phyloP scores from a whole-genome alignment of 2,888 invertebrate species.

The Pegoplata infirma region DNA sequence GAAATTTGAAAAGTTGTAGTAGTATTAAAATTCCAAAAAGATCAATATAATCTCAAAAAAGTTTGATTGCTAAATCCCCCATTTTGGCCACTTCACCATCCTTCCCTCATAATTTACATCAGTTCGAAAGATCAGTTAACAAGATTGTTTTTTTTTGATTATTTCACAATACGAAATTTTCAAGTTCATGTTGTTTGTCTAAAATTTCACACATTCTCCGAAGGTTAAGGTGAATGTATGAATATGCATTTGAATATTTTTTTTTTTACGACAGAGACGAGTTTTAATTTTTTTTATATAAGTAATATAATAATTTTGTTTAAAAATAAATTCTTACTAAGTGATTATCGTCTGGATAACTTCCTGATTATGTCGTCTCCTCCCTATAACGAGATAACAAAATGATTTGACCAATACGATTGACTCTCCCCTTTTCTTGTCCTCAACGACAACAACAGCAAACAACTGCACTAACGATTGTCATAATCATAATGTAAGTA shows the following conservation, averaged over 20 bases:
- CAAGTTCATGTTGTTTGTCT: not conserved
- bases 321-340: constrained; percentile 42
- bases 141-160: no score
- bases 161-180: no score
- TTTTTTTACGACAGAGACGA: constrained; percentile 2
- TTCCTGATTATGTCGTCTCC: constrained; percentile 58
- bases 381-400: constrained; percentile 9
- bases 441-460: not conserved
- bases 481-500: not conserved
- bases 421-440: not conserved
- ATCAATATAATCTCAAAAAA: no score
- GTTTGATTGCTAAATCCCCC: no score
- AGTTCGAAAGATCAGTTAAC: no score
- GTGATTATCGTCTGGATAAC: constrained; percentile 59
- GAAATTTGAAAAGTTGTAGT: no score
- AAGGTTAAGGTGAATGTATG: constrained; percentile 62
- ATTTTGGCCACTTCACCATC: no score
- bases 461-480: no score
- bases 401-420: constrained; percentile 15
- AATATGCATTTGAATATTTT: constrained; percentile 19
- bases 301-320: not conserved
- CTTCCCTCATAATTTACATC: no score
- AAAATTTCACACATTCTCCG: not conserved
- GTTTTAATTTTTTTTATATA: no score
- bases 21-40: no score